Evolutionary conservation across 2,797 vertebrate species (phyloP), one percentile per base, ranked within the genome.

Genomic region (Eupleurogrammus muticus): DNA sequence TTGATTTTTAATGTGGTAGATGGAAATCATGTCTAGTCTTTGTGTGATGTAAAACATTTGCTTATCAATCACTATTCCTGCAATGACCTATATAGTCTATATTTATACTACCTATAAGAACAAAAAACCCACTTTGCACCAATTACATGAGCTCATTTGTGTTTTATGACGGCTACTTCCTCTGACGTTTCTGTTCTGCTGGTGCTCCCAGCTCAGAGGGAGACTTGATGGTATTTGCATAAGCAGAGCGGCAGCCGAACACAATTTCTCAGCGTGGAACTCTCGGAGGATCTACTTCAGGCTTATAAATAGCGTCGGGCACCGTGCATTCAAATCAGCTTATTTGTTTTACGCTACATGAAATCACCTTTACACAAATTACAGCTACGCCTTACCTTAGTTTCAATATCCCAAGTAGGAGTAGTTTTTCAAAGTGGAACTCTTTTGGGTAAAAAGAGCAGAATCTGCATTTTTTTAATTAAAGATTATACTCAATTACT

Each of bases 181-280:
- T 59, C 28, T 61, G 70, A 71, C 36, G 42, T 57, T 57, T 84
- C 50, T 34, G 50, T 57, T 84, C 50, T 34, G 50, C 60, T 79
- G 82, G 59, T 9, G 61, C 73, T 78, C 77, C 75, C 65, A 58
- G 70, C 79, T 75, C 71, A 72, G 44, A 61, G 69, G 82, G 83
- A 75, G 23, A 55, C 66, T 63, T 54, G 35, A 81, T 73, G 66
- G 69, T 77, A 82, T 84, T 74, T 86, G 75, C 77, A 84, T 68
- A 80, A 83, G 84, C 57, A 81, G 65, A 86, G 73, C 77, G 49
- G 65, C 68, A 28, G 51, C 75, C 51, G 50, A 73, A 70, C 73
- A 77, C 55, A 48, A 36, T 70, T 76, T 66, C 70, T 75, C 62
- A 47, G 50, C 54, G 42, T 14, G 63, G 61, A 76, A 73, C 58